These are phyloP conservation scores for Sycophaga agraensis DNA, from an alignment of 1,140 invertebrate genomes.

Conservation along the genomic window DNA sequence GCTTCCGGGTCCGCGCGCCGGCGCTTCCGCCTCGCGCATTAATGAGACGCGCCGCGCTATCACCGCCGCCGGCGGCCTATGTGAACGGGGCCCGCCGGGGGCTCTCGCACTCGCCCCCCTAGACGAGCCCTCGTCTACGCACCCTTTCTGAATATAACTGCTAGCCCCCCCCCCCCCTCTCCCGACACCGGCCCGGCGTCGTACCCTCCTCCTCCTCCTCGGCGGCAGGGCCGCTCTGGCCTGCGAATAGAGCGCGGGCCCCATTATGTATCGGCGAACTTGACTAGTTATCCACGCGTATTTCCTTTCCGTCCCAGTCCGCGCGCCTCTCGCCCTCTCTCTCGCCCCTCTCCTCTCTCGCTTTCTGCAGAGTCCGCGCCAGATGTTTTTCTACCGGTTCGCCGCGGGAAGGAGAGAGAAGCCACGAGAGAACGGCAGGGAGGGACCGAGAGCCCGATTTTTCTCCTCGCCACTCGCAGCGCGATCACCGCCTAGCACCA, in stretches of 20 bases:
- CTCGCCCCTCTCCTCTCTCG: background rate
- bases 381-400: too few species aligned
- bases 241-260: background rate
- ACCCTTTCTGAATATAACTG: background rate
- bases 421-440: background rate
- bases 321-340: background rate
- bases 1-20: conserved; percentile 24
- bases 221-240: background rate
- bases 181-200: too few species aligned
- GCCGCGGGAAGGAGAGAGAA: too few species aligned
- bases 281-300: conserved; percentile 47
- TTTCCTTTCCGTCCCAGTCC: conserved; percentile 51
- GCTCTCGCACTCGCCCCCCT: conserved; percentile 42
- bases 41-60: conserved; percentile 14
- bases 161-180: background rate
- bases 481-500: too few species aligned
- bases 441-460: background rate
- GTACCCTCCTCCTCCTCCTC: background rate
- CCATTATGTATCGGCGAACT: conserved; percentile 28
- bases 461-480: too few species aligned
- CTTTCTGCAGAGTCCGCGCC: too few species aligned
- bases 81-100: conserved; percentile 47
- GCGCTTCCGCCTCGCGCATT: conserved; percentile 1
- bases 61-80: conserved; percentile 36
- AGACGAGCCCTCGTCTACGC: conserved; percentile 12